Evolutionary conservation across 2,888 invertebrate genomes (phyloP), one percentile per base, ranked within the genome.

Genomic region (Chirona hameri): DNA sequence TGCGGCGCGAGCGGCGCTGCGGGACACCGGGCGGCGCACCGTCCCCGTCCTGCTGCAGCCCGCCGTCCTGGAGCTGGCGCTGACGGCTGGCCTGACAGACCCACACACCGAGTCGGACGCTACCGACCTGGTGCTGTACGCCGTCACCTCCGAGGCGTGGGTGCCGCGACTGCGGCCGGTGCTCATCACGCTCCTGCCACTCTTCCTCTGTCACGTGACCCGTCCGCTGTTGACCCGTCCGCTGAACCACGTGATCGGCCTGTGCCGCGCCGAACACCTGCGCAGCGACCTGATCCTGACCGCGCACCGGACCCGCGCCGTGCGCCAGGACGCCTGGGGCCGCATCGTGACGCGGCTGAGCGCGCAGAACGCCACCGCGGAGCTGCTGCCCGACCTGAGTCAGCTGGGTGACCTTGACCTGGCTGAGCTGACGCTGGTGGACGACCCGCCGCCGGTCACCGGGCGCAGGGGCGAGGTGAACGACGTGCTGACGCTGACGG

Each of bases 271-370:
- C 46, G 76, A 76, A 39, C 39, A 76, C 24, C 76, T 76, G 46
- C 76, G 76, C 76, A 21, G 76, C 21, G 76, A 76, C 76, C 76
- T 76, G 76, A 76, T 76, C 46, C 76, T 76, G 24, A 76, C 46
- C 21, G 24, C 76, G 9, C 76, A 76, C 76, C 21, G 21, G 31
- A 76, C 5, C 46, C 39, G 76, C 39, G 46, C 46, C 10, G 39
- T 39, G 18, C 39, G 76, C 2, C 39, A 76, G 46, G 76, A 76
- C 46, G 76, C 76, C 39, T 76, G 76, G 76, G 10, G 24, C 10
- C 76, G 76, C 9, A 46, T 76, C 10, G 18, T 76, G 18, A 10
- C 12, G 15, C 76, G 76, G 14, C 76, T 76, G 18, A 46, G 46
- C 31, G 76, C 76, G 5, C 76, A 76, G 24, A 76, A 76, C 46